Evolutionary conservation across 2,797 vertebrate genomes (phyloP).

Genomic region (Lacerta viridis): DNA sequence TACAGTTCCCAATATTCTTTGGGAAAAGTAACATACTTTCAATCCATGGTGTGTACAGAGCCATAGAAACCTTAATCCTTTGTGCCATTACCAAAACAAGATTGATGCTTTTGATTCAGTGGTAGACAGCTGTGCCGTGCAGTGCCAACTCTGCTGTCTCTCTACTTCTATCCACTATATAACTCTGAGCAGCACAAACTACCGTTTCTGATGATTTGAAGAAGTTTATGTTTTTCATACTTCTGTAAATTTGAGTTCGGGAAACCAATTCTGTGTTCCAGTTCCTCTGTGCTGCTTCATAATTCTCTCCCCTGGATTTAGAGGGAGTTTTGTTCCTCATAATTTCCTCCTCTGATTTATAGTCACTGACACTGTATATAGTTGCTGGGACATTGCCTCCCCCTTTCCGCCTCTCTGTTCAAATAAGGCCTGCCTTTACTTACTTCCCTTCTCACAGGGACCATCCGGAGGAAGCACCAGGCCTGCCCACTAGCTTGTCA

Average conservation of each 20-base stretch:
- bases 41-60: too few species aligned
- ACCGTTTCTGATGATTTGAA: not conserved
- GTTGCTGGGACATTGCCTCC: not conserved
- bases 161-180: not conserved
- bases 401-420: too few species aligned
- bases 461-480: not conserved
- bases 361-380: not conserved
- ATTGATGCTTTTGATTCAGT: not conserved
- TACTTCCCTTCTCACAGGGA: not conserved
- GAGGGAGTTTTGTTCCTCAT: not conserved
- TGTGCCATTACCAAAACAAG: constrained; percentile 1
- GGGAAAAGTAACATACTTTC: too few species aligned
- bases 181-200: not conserved
- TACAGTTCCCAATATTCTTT: too few species aligned
- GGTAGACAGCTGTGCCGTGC: not conserved
- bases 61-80: not conserved
- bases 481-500: constrained; percentile 28
- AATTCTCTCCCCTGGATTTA: not conserved
- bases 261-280: not conserved
- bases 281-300: not conserved
- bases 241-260: not conserved
- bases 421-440: not conserved
- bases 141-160: not conserved
- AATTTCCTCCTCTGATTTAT: not conserved
- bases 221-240: not conserved